Evolutionary conservation across 2,888 invertebrate species (phyloP).

Genomic region (Mimas tiliae): DNA sequence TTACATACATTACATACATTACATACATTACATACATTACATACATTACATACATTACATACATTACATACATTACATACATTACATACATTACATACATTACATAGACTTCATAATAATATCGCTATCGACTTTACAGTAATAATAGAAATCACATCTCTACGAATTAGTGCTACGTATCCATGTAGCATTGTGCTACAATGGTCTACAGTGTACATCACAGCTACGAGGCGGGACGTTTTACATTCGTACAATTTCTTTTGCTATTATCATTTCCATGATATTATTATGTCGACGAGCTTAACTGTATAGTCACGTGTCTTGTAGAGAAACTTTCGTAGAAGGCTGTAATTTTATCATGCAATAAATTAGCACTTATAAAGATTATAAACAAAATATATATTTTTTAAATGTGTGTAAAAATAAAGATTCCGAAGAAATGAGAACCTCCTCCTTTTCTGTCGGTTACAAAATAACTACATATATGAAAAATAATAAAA

Average conservation of each 20-base stretch:
- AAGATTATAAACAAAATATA: not conserved
- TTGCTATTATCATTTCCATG: not conserved
- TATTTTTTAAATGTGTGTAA: not conserved
- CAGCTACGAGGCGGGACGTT: not conserved
- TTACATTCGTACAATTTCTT: not conserved
- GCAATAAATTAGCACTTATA: not conserved
- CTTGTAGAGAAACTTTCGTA: not conserved
- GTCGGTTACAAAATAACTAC: no score
- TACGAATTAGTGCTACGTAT: not conserved
- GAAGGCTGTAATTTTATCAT: not conserved
- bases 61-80: no score
- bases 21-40: no score
- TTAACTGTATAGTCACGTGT: not conserved
- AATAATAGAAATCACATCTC: not conserved
- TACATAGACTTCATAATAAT: no score
- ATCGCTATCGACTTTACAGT: no score
- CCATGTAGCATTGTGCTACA: conserved; percentile 1
- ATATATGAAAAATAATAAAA: no score
- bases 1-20: no score
- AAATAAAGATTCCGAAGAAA: no score
- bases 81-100: no score
- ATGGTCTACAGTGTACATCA: conserved; percentile 2
- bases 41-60: no score
- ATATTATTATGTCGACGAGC: not conserved
- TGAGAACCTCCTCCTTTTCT: no score